phyloP scores from a whole-genome alignment of 2,113 vertebrate species.

The Choloepus hoffmanni region DNA sequence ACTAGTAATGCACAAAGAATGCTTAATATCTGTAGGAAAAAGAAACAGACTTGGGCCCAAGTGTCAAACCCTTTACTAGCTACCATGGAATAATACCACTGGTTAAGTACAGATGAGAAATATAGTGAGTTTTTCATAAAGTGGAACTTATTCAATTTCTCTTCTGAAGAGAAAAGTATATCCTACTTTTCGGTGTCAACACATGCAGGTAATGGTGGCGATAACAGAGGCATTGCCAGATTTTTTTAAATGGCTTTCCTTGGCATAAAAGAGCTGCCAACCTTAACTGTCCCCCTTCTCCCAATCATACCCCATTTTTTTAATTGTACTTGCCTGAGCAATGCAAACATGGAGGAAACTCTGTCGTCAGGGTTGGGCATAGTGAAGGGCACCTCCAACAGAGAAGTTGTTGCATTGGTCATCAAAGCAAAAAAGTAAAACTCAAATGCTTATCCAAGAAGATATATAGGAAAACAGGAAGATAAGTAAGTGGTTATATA shows the following conservation, averaged over 20 bases:
- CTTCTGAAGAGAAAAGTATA: slow-evolving; percentile 37
- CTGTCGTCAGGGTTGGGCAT: neutral
- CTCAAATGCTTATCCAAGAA: neutral
- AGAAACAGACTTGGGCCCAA: neutral
- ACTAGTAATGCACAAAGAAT: neutral
- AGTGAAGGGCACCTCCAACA: neutral
- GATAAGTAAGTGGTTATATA: neutral
- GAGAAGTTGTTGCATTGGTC: neutral
- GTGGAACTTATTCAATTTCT: slow-evolving; percentile 48
- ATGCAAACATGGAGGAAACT: neutral
- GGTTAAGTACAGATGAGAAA: neutral
- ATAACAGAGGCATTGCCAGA: neutral
- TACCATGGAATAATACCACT: neutral
- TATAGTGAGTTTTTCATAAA: neutral
- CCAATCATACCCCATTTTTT: neutral
- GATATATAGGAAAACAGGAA: neutral
- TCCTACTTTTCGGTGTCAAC: slow-evolving; percentile 12
- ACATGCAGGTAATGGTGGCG: slow-evolving; percentile 10
- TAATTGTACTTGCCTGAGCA: neutral
- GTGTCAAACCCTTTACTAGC: neutral
- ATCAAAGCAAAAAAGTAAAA: neutral
- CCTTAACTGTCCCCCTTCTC: neutral
- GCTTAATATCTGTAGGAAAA: neutral
- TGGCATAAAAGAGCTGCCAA: slow-evolving; percentile 18
- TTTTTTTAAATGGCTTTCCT: slow-evolving; percentile 25